Percentiles rank a stretch among this genome's conserved stretches.
phyloP scores from a whole-genome alignment of 1,140 invertebrate species.

The Drosophila arizonae region DNA sequence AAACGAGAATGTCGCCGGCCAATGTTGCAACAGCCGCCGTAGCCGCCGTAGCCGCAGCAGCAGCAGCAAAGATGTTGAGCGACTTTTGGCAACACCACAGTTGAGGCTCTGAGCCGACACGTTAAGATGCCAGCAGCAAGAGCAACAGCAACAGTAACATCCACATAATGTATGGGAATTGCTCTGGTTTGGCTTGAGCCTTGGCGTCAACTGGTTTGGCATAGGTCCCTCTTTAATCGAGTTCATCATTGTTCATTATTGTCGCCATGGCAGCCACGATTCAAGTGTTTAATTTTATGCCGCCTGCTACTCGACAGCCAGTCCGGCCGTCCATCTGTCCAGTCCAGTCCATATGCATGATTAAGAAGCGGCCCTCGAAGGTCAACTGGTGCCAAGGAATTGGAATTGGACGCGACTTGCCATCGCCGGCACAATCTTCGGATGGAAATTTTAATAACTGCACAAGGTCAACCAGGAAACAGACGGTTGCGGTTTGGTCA shows the following conservation, averaged over 20 bases:
- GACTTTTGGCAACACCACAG: conserved; percentile 58
- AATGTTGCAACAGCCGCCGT: conserved; percentile 57
- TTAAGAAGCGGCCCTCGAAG: conserved; percentile 63
- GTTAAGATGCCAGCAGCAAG: conserved; percentile 9
- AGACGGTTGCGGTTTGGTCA: conserved; percentile 60
- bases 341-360: conserved; percentile 48
- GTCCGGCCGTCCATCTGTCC: conserved; percentile 20
- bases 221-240: conserved; percentile 65
- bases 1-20: conserved; percentile 74
- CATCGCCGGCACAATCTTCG: conserved; percentile 60
- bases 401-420: conserved; percentile 60
- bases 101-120: conserved; percentile 9
- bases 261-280: conserved; percentile 67
- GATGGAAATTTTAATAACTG: conserved; percentile 77
- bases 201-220: conserved; percentile 66
- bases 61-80: conserved; percentile 48
- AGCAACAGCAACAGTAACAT: conserved; percentile 43
- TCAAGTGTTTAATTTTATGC: conserved; percentile 78
- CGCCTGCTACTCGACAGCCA: conserved; percentile 53
- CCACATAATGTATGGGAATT: conserved; percentile 51
- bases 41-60: conserved; percentile 23
- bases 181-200: conserved; percentile 59
- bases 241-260: conserved; percentile 80
- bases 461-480: conserved; percentile 76
- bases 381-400: conserved; percentile 78